These are phyloP conservation scores for Lophotis ruficrista DNA, from an alignment of 2,113 vertebrate genomes.

Conservation along the genomic window DNA sequence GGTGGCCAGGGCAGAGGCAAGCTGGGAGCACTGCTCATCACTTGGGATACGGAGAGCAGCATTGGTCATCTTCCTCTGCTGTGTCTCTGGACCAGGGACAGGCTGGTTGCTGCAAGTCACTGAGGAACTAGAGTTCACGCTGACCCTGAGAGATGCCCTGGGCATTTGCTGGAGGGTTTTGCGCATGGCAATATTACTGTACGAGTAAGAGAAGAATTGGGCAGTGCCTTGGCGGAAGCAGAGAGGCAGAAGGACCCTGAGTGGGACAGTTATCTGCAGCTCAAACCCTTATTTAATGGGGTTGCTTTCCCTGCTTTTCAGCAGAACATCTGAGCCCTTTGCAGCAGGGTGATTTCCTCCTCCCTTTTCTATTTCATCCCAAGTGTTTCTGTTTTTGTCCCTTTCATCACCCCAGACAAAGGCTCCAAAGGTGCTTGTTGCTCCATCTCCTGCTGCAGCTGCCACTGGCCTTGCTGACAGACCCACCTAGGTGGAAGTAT, in stretches of 20 bases:
- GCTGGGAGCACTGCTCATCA: neutral
- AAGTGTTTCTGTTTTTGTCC: neutral
- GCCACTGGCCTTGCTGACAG: neutral
- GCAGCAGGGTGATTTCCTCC: neutral
- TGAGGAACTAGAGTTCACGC: neutral
- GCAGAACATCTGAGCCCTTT: neutral
- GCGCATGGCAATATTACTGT: too few species aligned
- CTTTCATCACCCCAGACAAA: neutral
- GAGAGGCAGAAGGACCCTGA: neutral
- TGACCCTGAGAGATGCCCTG: neutral
- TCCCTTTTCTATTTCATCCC: neutral
- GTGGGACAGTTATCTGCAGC: neutral
- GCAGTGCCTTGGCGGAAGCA: neutral
- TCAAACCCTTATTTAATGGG: neutral
- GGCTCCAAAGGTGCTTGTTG: neutral
- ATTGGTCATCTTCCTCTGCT: neutral
- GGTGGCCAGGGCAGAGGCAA: neutral
- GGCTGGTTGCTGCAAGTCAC: neutral
- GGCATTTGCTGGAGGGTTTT: neutral
- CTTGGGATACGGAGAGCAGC: rapidly evolving
- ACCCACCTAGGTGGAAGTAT: neutral
- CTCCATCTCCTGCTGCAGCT: neutral
- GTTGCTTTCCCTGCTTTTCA: neutral
- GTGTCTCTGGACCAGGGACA: neutral
- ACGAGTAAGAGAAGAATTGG: neutral